These are phyloP conservation scores for Dolomedes plantarius DNA, from an alignment of 2,888 invertebrate species.

Conservation along the genomic window DNA sequence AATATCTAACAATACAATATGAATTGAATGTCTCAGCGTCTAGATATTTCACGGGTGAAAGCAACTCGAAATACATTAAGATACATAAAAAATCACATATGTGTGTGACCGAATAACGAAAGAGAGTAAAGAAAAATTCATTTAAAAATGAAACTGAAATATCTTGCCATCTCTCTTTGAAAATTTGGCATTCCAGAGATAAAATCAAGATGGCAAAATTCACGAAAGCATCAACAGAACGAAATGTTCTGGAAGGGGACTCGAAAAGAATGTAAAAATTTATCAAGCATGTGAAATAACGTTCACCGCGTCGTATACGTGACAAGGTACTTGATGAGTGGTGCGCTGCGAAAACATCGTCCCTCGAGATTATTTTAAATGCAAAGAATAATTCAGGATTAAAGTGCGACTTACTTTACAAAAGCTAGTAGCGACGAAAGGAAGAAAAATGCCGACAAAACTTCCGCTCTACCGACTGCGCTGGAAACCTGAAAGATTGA, in stretches of 20 bases:
- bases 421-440: constrained; percentile 87
- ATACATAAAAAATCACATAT: no score
- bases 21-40: no score
- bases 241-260: constrained; percentile 13
- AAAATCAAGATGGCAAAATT: not conserved
- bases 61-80: no score
- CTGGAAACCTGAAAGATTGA: constrained; percentile 84
- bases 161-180: not conserved
- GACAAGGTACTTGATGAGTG: constrained; percentile 23
- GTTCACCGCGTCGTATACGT: constrained; percentile 19
- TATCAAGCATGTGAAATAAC: constrained; percentile 40
- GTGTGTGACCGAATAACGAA: no score
- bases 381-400: constrained; percentile 52
- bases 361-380: constrained; percentile 37
- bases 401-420: constrained; percentile 82
- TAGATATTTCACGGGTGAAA: no score
- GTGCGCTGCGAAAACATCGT: constrained; percentile 1
- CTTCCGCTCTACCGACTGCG: constrained; percentile 91
- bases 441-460: constrained; percentile 89
- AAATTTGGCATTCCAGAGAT: not conserved
- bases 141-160: no score
- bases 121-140: no score
- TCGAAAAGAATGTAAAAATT: constrained; percentile 8
- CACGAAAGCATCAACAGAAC: not conserved
- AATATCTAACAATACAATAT: no score